Evolutionary conservation across 2,797 vertebrate genomes (phyloP).

Genomic region (Gobio occitaniae): DNA sequence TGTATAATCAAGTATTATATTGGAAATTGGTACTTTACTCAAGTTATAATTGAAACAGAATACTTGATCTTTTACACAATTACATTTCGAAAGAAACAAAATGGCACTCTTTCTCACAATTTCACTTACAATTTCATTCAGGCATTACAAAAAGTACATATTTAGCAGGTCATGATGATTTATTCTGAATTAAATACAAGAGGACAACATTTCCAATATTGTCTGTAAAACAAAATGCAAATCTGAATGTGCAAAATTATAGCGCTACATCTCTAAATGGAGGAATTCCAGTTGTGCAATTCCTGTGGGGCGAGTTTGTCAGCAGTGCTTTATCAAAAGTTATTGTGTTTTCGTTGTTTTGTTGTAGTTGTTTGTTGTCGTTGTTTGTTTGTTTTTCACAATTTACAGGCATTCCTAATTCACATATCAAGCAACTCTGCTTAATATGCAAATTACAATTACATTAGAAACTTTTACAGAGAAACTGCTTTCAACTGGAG

Average conservation of each 20-base stretch:
- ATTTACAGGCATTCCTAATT: background rate
- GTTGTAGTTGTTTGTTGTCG: too few relatives aligned
- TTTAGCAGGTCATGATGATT: background rate
- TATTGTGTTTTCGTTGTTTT: background rate
- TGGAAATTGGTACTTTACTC: background rate
- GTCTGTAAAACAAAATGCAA: background rate
- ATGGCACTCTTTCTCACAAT: background rate
- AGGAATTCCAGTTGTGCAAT: background rate
- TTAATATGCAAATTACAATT: background rate
- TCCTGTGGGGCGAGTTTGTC: background rate
- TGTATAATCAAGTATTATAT: background rate
- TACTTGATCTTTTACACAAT: background rate
- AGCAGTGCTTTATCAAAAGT: background rate
- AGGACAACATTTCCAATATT: background rate
- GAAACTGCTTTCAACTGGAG: background rate
- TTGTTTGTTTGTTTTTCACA: too few relatives aligned
- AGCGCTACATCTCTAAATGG: background rate
- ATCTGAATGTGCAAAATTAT: background rate
- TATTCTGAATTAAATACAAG: background rate
- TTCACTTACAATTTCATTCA: background rate
- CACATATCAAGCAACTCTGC: background rate
- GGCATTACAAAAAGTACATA: background rate
- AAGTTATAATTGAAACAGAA: background rate
- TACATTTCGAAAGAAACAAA: background rate
- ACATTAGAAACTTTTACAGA: background rate